Percentiles rank a stretch among this genome's conserved stretches.
Conservation (phyloP, 2,113 vertebrate species). For the Oreotrochilus melanogaster region DNA sequence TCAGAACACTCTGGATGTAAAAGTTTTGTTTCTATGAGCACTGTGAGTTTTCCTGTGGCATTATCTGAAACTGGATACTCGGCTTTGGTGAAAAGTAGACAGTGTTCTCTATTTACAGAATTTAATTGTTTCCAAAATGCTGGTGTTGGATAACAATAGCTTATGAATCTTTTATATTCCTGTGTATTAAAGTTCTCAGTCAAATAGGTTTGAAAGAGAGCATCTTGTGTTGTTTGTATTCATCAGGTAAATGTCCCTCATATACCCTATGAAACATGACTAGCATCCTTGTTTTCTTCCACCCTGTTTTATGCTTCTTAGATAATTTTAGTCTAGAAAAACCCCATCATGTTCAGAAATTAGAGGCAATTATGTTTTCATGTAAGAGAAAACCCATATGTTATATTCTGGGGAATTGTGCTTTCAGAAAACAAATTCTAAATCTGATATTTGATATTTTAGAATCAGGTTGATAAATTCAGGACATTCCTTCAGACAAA, state of each 20-base stretch:
- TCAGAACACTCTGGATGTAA: neutral
- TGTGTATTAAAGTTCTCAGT: neutral
- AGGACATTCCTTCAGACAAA: neutral
- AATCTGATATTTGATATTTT: neutral
- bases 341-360: neutral
- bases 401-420: neutral
- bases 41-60: neutral
- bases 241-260: neutral
- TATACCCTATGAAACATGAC: neutral
- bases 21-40: neutral
- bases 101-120: slow-evolving; percentile 20
- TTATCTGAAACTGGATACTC: neutral
- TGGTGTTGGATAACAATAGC: slow-evolving; percentile 23
- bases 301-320: neutral
- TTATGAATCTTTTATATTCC: slow-evolving; percentile 53
- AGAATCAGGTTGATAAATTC: neutral
- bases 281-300: neutral
- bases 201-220: neutral
- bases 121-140: slow-evolving; percentile 34
- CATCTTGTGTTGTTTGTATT: neutral
- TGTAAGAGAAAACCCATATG: neutral
- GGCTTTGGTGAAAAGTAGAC: neutral
- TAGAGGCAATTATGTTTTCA: neutral
- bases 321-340: neutral
- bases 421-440: neutral